A percentile compares a stretch with the other conserved stretches of the same genome.
These are phyloP conservation scores for Heterohyrax brucei DNA, from an alignment of 2,797 vertebrate species.

Conservation along the genomic window DNA sequence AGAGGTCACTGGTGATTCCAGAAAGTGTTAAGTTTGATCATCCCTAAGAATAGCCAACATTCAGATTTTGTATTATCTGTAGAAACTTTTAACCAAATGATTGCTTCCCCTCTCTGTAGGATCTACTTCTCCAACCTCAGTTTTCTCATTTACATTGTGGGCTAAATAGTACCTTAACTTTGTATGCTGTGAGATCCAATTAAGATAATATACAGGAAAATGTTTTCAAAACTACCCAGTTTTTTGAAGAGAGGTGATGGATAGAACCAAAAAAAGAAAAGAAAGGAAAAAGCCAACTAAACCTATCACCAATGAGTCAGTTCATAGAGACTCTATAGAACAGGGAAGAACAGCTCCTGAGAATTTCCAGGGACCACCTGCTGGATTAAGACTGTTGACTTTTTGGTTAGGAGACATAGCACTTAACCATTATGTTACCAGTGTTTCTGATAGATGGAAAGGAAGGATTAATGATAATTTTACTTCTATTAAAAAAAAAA, in stretches of 20 bases:
- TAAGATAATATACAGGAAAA: background rate
- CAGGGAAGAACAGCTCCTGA: too few species aligned
- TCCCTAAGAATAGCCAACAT: background rate
- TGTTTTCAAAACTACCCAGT: background rate
- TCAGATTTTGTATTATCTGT: background rate
- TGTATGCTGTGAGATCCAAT: background rate
- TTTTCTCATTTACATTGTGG: background rate
- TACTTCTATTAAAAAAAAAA: constrained; percentile 1
- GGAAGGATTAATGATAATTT: background rate
- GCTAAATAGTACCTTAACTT: background rate
- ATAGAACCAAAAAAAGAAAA: too few species aligned
- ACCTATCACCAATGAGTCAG: too few species aligned
- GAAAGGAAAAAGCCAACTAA: too few species aligned
- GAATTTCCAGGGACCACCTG: too few species aligned
- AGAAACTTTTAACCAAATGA: background rate
- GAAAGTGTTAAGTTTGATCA: constrained; percentile 17
- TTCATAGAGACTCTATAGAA: too few species aligned
- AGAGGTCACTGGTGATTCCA: background rate
- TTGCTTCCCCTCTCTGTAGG: background rate
- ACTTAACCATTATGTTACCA: too few species aligned
- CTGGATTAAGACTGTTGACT: too few species aligned
- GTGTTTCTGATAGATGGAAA: background rate
- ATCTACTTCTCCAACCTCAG: background rate
- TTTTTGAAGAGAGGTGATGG: constrained; percentile 19
- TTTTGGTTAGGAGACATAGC: too few species aligned